Evolutionary conservation across 2,113 vertebrate species (phyloP).

Genomic region (Panthera uncia): DNA sequence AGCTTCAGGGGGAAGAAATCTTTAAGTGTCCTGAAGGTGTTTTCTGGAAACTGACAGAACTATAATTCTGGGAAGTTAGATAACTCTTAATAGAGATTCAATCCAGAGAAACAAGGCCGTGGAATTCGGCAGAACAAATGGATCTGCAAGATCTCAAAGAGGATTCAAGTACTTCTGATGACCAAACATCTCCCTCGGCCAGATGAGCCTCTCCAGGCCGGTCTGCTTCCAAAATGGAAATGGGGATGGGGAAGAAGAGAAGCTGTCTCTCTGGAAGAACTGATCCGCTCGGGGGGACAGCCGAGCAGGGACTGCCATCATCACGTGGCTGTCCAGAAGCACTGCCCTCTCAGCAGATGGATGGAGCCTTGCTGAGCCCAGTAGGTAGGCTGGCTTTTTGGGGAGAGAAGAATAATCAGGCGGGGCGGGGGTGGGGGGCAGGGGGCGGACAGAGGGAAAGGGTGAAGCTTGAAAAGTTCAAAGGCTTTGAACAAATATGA

Average conservation of each 20-base stretch:
- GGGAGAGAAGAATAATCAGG: neutral
- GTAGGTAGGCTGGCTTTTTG: neutral
- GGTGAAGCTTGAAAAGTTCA: neutral
- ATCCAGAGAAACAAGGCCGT: neutral
- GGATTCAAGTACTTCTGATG: neutral
- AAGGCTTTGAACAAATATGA: neutral
- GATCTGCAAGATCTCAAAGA: neutral
- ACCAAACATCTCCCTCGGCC: neutral
- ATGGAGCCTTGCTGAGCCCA: neutral
- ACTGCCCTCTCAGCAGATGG: neutral
- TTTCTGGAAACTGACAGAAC: neutral
- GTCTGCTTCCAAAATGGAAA: neutral
- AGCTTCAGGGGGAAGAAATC: neutral
- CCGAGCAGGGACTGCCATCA: neutral
- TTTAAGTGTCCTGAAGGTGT: neutral
- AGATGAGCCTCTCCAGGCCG: neutral
- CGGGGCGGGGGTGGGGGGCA: no score
- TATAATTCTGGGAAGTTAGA: neutral
- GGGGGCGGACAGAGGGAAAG: no score
- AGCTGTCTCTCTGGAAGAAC: neutral
- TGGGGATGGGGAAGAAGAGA: neutral
- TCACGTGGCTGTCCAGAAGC: neutral
- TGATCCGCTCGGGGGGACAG: neutral
- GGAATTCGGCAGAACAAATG: neutral
- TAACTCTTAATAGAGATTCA: neutral